These are phyloP conservation scores for Athene noctua DNA, from an alignment of 2,113 vertebrate species.

Conservation along the genomic window DNA sequence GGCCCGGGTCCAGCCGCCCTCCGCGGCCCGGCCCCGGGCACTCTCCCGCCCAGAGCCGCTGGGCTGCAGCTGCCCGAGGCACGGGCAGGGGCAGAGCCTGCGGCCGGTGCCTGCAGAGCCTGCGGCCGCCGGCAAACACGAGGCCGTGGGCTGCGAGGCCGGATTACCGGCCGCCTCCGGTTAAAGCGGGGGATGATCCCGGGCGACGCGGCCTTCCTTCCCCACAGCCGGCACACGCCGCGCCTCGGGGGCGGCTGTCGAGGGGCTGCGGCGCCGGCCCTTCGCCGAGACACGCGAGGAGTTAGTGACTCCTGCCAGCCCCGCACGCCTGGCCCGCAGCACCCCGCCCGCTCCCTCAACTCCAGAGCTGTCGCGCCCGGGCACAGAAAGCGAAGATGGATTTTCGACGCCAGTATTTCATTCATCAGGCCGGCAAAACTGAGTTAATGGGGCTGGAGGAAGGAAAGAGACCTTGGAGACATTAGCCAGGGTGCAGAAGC, in stretches of 20 bases:
- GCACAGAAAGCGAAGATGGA: accelerated
- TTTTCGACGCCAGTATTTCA: background rate
- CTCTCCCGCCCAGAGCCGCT: background rate
- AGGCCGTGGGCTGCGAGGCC: accelerated
- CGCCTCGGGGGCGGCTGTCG: background rate
- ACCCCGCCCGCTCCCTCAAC: accelerated
- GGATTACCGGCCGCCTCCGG: background rate
- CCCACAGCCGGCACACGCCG: background rate
- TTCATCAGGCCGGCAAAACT: background rate
- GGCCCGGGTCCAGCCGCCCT: too few species aligned
- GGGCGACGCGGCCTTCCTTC: background rate
- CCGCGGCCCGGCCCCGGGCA: too few species aligned
- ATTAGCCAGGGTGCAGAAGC: background rate
- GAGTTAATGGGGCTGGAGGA: background rate
- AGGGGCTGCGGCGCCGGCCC: background rate
- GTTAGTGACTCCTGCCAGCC: too few species aligned
- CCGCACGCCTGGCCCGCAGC: accelerated
- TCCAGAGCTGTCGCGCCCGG: background rate
- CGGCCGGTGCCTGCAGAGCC: background rate
- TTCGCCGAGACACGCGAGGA: accelerated
- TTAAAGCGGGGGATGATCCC: background rate
- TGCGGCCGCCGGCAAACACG: background rate
- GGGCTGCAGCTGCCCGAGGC: background rate
- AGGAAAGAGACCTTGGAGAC: background rate
- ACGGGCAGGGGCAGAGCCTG: background rate